Conservation (phyloP, 2,888 invertebrate genomes). For the Lampropteryx suffumata region DNA sequence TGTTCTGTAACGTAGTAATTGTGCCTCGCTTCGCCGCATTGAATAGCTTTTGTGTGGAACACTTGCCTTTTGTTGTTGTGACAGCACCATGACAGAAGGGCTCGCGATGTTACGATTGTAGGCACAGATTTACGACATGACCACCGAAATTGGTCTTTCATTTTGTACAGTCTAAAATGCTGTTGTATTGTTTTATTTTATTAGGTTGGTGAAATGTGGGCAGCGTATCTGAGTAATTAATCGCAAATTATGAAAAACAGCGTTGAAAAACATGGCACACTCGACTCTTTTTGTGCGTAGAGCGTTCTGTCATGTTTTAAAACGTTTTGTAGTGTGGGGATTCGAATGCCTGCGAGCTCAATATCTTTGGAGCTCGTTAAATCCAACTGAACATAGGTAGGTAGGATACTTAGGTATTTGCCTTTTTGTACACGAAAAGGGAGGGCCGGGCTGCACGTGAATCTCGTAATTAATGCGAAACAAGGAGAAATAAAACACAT, state of each 20-base stretch:
- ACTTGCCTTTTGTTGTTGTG: conserved; percentile 62
- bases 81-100: conserved; percentile 55
- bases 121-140: conserved; percentile 52
- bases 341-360: conserved; percentile 11
- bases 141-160: conserved; percentile 51
- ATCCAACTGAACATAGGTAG: conserved; percentile 41
- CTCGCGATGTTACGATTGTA: conserved; percentile 48
- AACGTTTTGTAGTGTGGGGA: conserved; percentile 3
- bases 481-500: conserved; percentile 65
- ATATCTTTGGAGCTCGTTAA: conserved; percentile 46
- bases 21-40: conserved; percentile 47
- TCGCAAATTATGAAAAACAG: too few species aligned
- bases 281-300: neutral
- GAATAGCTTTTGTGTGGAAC: conserved; percentile 59
- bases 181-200: conserved; percentile 32
- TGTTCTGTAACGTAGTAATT: conserved; percentile 9
- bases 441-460: conserved; percentile 46
- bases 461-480: conserved; percentile 66
- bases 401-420: conserved; percentile 34
- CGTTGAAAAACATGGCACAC: too few species aligned
- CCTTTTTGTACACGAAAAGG: conserved; percentile 62
- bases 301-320: too few species aligned
- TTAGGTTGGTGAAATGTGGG: conserved; percentile 22
- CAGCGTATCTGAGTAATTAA: neutral
- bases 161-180: conserved; percentile 35